phyloP scores from a whole-genome alignment of 92 coral and sea anemone species.

The Hydrozoanthus gracilis region DNA sequence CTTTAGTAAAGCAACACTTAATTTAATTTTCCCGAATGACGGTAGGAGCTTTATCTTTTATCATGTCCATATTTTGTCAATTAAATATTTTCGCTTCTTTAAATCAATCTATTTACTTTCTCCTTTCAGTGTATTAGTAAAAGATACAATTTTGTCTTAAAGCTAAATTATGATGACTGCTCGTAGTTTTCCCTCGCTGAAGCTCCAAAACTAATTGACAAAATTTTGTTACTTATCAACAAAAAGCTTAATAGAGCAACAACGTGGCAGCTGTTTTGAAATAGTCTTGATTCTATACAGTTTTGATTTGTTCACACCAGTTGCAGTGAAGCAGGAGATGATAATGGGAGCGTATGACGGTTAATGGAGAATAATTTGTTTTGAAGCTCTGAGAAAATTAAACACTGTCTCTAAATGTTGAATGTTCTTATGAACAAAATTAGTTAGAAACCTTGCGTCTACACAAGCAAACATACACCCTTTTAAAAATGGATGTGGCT shows the following conservation, averaged over 20 bases:
- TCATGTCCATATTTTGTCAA: slow-evolving; percentile 26
- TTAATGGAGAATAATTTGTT: slow-evolving; percentile 61
- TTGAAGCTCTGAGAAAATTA: slow-evolving; percentile 32
- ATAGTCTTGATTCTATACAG: slow-evolving; percentile 7
- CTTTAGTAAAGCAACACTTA: background rate
- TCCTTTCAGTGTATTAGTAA: background rate
- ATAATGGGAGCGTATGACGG: slow-evolving; percentile 59
- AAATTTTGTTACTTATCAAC: too few relatives aligned
- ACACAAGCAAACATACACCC: background rate
- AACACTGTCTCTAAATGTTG: slow-evolving; percentile 16
- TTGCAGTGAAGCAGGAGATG: slow-evolving; percentile 30
- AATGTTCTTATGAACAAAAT: slow-evolving; percentile 24
- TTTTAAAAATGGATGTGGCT: slow-evolving; percentile 10
- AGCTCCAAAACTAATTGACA: background rate
- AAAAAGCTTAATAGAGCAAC: too few relatives aligned
- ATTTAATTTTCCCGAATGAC: slow-evolving; percentile 1
- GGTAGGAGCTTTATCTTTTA: background rate
- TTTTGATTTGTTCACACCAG: slow-evolving; percentile 23
- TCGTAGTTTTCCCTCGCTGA: background rate
- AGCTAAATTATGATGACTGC: background rate
- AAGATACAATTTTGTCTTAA: background rate
- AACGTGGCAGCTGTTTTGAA: background rate
- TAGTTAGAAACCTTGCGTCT: background rate
- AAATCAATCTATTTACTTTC: slow-evolving; percentile 14
- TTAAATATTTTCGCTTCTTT: background rate